A percentile compares a stretch with the other conserved stretches of the same genome.
These are phyloP conservation scores for Pelobates fuscus DNA, from an alignment of 2,113 vertebrate species.

Conservation along the genomic window DNA sequence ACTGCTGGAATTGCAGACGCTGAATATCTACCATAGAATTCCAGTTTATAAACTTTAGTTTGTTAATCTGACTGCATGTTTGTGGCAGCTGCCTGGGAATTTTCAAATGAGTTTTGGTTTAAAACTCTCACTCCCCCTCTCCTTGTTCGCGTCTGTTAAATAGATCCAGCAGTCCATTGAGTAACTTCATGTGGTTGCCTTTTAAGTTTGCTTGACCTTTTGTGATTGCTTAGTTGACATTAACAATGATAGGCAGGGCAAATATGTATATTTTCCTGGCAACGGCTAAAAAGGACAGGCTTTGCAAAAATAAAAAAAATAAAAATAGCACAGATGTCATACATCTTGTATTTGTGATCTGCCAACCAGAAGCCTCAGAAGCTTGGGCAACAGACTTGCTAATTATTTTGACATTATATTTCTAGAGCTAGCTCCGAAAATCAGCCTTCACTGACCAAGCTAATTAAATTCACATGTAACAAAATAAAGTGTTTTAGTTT, in stretches of 20 bases:
- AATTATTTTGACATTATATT: conserved; percentile 19
- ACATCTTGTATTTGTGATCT: conserved; percentile 32
- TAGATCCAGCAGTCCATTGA: conserved; percentile 1
- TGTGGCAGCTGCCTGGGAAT: too few species aligned
- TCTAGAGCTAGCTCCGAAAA: conserved; percentile 30
- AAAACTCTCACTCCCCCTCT: too few species aligned
- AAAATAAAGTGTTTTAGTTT: conserved; percentile 28
- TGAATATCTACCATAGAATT: too few species aligned
- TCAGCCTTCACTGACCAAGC: conserved; percentile 28
- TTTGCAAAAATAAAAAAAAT: not conserved
- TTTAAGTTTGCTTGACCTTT: conserved; percentile 39
- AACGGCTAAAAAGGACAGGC: conserved; percentile 38
- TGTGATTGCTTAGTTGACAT: conserved; percentile 27
- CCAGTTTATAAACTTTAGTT: too few species aligned
- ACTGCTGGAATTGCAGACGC: too few species aligned
- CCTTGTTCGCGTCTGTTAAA: not conserved
- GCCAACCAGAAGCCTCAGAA: conserved; percentile 45
- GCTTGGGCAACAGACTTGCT: conserved; percentile 48
- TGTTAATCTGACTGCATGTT: too few species aligned
- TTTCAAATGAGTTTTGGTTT: too few species aligned
- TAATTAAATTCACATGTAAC: conserved; percentile 53
- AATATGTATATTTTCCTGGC: conserved; percentile 19
- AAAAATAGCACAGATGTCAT: conserved; percentile 5
- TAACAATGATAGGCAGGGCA: conserved; percentile 44
- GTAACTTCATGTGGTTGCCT: conserved; percentile 13